phyloP scores from a whole-genome alignment of 1,140 invertebrate genomes.

The Drosophila ficusphila region DNA sequence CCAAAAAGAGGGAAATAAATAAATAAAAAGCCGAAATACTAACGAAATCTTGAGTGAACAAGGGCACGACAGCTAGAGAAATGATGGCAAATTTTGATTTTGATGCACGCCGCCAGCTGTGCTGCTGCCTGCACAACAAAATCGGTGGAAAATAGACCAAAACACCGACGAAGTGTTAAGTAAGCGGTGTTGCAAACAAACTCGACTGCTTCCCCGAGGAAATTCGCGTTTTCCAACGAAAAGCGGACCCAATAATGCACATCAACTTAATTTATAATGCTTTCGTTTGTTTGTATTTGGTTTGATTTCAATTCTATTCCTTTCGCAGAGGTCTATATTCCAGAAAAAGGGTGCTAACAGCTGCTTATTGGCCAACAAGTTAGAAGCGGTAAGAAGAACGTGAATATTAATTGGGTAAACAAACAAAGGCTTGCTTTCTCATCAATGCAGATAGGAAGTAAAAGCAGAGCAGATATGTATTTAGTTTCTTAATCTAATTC shows the following conservation, averaged over 20 bases:
- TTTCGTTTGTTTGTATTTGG: too few relatives aligned
- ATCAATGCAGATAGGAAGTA: too few relatives aligned
- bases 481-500: too few relatives aligned
- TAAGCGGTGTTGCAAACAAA: not conserved
- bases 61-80: constrained; percentile 64
- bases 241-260: not conserved
- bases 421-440: not conserved
- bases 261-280: too few relatives aligned
- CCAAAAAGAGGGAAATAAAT: constrained; percentile 4
- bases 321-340: too few relatives aligned
- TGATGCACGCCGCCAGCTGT: constrained; percentile 75
- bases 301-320: too few relatives aligned
- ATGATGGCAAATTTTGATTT: constrained; percentile 78
- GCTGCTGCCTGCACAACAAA: constrained; percentile 37
- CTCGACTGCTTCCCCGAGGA: not conserved
- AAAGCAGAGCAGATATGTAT: too few relatives aligned
- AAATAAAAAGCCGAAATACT: constrained; percentile 16
- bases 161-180: constrained; percentile 4
- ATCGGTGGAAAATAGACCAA: constrained; percentile 13
- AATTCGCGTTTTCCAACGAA: not conserved
- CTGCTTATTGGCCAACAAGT: not conserved
- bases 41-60: constrained; percentile 43
- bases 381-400: not conserved
- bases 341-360: too few relatives aligned
- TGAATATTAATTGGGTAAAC: not conserved